phyloP scores from a whole-genome alignment of 2,888 invertebrate species.

The Athalia circularis region DNA sequence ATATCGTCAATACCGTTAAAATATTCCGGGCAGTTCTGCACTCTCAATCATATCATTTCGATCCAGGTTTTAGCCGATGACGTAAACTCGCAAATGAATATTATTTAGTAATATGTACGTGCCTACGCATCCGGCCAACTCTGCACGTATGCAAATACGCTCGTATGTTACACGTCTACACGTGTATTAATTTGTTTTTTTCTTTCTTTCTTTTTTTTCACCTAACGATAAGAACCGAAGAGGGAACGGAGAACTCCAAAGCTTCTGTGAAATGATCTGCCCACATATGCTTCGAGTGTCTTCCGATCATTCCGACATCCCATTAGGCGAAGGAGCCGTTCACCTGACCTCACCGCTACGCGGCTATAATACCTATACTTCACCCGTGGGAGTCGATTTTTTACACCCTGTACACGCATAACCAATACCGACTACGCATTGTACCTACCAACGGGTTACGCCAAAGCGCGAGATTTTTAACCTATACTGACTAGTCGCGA shows the following conservation, averaged over 20 bases:
- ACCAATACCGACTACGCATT: too few species aligned
- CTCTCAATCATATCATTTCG: background rate
- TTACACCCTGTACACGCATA: too few species aligned
- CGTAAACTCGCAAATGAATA: conserved; percentile 1
- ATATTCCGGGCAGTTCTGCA: too few species aligned
- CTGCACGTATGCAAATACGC: background rate
- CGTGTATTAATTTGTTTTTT: background rate
- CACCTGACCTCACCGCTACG: background rate
- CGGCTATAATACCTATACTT: too few species aligned
- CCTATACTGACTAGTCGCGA: too few species aligned
- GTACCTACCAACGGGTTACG: too few species aligned
- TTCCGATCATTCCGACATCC: conserved; percentile 5
- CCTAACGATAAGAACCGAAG: background rate
- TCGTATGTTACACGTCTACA: background rate
- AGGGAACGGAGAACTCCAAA: background rate
- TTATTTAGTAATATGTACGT: background rate
- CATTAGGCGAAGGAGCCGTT: background rate
- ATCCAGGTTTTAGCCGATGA: conserved; percentile 6
- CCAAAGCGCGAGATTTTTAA: too few species aligned
- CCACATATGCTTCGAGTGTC: conserved; percentile 3
- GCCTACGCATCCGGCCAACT: conserved; percentile 33
- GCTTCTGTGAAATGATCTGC: conserved; percentile 10
- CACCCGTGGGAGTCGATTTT: too few species aligned
- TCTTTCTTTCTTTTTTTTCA: too few species aligned
- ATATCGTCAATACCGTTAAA: too few species aligned